phyloP scores from a whole-genome alignment of 1,140 invertebrate species.

The Pseudomyrmex concolor region DNA sequence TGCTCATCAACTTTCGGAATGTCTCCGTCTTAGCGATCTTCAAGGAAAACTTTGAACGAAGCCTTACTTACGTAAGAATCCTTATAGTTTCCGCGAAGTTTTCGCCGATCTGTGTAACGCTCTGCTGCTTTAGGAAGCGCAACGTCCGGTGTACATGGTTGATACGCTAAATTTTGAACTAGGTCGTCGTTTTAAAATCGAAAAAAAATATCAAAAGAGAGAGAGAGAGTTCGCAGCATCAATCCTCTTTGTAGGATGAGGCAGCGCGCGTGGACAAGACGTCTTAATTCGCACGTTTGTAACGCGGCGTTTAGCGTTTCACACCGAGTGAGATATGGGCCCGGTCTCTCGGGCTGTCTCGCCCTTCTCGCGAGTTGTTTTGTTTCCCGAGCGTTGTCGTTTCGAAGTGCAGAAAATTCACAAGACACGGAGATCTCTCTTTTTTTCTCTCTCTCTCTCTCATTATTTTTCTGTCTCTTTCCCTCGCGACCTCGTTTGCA shows the following conservation, averaged over 20 bases:
- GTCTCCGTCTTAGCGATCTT: neutral
- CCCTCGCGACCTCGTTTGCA: slow-evolving; percentile 34
- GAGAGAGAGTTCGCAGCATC: no score
- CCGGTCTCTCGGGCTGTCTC: slow-evolving; percentile 9
- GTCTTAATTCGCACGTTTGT: slow-evolving; percentile 81
- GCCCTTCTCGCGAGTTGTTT: neutral
- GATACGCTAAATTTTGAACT: neutral
- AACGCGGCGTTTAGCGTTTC: slow-evolving; percentile 79
- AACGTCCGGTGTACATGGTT: neutral
- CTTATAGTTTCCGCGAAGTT: slow-evolving; percentile 1
- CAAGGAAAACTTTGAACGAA: slow-evolving; percentile 19
- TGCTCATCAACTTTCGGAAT: slow-evolving; percentile 9
- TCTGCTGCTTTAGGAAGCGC: neutral
- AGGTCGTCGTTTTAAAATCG: neutral
- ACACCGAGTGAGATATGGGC: slow-evolving; percentile 74
- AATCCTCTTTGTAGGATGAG: neutral
- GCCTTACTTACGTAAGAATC: slow-evolving; percentile 10
- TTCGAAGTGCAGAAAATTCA: slow-evolving; percentile 26
- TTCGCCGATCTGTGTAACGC: neutral
- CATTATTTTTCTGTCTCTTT: neutral
- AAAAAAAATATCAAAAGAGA: slow-evolving; percentile 11
- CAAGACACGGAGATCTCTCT: neutral
- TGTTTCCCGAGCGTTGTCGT: neutral
- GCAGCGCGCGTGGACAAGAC: neutral
- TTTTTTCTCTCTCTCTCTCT: neutral